Evolutionary conservation across 2,113 vertebrate genomes (phyloP), one percentile per base, ranked within the genome.

Genomic region (Myiopsitta monachus): DNA sequence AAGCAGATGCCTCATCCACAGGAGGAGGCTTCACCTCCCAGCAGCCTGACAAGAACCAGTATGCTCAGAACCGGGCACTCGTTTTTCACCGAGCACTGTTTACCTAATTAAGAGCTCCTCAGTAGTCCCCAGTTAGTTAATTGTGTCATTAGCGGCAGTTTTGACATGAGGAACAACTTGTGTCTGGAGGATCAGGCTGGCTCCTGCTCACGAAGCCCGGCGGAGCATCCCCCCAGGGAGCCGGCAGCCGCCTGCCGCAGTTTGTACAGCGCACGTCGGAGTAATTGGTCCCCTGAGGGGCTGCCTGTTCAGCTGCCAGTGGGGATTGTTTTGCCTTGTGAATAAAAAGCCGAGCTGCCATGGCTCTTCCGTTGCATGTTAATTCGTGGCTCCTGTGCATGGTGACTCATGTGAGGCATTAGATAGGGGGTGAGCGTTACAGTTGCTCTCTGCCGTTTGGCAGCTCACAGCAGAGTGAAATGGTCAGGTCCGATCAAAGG

Each of bases 261-360:
- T 93, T 78, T 69, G 97, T 75, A 87, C 83, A 76, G 95, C 96
- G 30, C 95, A 81, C 78, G 97, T 97, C 83, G 92, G 95, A 94
- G 92, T 99, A 99, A 99, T 99, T 99, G 98, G 98, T 98, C 98
- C 98, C 98, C 23, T 15, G 98, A 96, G 97, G 94, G 74, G 63
- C 87, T 66, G 95, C 54, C 94, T 96, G 63, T 85, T 95, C 96
- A 67, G 96, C 97, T 98, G 98, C 98, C 98, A 96, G 93, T 78
- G 94, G 97, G 95, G 91, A 96, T 94, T 84, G 80, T 82, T 97
- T 61, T 94, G 97, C 87, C 66, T 82, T 0, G 28, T 31, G 97
- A 83, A 94, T 95, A 47, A 96, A 96, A 97, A 96, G 59, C 94
- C 57, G n/a, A 88, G 87, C 95, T 97, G 95, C 96, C 90, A 54